Evolutionary conservation across 1,140 invertebrate genomes (phyloP).

Genomic region (Panagrolaimus sp.): DNA sequence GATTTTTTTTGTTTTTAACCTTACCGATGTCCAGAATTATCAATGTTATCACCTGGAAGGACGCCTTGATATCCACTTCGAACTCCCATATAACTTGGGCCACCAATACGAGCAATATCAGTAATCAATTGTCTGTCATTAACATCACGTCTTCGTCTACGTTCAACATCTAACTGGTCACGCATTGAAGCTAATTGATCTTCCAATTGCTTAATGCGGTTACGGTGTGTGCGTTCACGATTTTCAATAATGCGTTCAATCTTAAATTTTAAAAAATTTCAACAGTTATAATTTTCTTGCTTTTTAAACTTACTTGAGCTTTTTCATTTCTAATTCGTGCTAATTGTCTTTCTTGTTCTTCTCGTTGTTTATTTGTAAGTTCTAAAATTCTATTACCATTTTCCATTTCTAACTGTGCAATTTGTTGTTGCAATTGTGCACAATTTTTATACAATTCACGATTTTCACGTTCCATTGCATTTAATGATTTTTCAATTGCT

Average conservation of each 20-base stretch:
- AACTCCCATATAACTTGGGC: slow-evolving; percentile 41
- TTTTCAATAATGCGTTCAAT: slow-evolving; percentile 58
- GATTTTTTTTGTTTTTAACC: not conserved
- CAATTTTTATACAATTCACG: slow-evolving; percentile 59
- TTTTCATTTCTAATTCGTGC: slow-evolving; percentile 51
- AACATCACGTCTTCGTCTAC: slow-evolving; percentile 49
- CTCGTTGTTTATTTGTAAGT: slow-evolving; percentile 55
- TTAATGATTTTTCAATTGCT: slow-evolving; percentile 58
- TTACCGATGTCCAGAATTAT: slow-evolving; percentile 33
- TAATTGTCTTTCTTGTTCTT: slow-evolving; percentile 57
- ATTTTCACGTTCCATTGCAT: slow-evolving; percentile 59
- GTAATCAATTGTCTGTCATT: slow-evolving; percentile 46
- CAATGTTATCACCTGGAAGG: slow-evolving; percentile 45
- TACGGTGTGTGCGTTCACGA: slow-evolving; percentile 47
- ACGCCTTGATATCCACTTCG: slow-evolving; percentile 20
- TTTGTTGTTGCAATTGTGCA: slow-evolving; percentile 58
- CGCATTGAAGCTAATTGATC: slow-evolving; percentile 49
- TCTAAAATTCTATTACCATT: slow-evolving; percentile 58
- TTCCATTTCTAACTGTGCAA: slow-evolving; percentile 59
- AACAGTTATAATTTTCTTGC: not conserved
- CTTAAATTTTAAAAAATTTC: slow-evolving; percentile 24
- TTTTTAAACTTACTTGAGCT: slow-evolving; percentile 36
- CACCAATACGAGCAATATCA: slow-evolving; percentile 48
- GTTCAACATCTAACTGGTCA: slow-evolving; percentile 54
- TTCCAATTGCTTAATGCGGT: slow-evolving; percentile 55